A percentile compares a stretch with the other conserved stretches of the same genome.
These are phyloP conservation scores for Sakesphorus luctuosus DNA, from an alignment of 2,113 vertebrate genomes.

Conservation along the genomic window DNA sequence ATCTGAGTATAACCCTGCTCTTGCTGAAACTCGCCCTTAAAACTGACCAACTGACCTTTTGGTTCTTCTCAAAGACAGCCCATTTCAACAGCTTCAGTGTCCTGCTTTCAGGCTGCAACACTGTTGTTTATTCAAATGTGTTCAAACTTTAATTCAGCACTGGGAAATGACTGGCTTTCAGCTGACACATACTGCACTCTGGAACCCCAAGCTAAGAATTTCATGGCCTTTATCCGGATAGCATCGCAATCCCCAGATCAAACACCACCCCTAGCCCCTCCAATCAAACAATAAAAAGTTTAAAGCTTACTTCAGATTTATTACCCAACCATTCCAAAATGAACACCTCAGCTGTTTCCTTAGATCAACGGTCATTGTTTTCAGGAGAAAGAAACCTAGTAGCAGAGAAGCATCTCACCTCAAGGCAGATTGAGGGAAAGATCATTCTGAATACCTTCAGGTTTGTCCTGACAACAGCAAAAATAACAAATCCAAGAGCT, in stretches of 20 bases:
- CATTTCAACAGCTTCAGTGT: background rate
- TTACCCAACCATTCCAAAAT: background rate
- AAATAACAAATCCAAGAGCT: background rate
- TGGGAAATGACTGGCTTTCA: background rate
- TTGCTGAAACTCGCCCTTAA: background rate
- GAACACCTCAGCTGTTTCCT: background rate
- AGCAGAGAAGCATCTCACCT: background rate
- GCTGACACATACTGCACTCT: background rate
- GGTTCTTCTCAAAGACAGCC: background rate
- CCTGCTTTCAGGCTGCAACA: background rate
- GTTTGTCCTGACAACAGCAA: background rate
- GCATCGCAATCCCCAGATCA: background rate
- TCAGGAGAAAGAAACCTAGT: background rate
- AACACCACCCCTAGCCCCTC: background rate
- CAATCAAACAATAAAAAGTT: conserved; percentile 16
- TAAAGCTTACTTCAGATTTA: conserved; percentile 14
- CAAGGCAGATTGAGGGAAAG: background rate
- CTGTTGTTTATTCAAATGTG: background rate
- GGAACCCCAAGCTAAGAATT: background rate
- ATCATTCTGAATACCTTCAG: background rate
- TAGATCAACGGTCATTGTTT: background rate
- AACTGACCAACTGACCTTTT: background rate
- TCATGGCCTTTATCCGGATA: conserved; percentile 1
- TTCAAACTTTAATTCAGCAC: background rate
- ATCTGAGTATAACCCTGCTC: background rate